These are phyloP conservation scores for Melipona beecheii DNA, from an alignment of 2,888 invertebrate genomes.

Conservation along the genomic window DNA sequence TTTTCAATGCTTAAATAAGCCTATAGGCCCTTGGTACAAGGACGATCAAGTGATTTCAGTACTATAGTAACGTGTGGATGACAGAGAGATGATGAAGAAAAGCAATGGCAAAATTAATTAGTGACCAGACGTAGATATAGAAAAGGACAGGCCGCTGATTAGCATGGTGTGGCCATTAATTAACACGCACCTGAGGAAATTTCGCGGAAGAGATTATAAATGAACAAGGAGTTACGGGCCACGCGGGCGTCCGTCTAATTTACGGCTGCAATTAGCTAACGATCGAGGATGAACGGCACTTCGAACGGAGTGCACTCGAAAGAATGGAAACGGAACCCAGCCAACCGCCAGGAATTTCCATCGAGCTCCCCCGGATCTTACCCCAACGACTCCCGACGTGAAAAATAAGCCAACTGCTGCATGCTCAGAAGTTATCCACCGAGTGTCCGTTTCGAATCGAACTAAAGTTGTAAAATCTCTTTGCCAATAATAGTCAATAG, in stretches of 20 bases:
- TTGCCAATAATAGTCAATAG: too few species aligned
- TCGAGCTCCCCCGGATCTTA: neutral
- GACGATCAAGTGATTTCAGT: too few species aligned
- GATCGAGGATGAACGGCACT: conserved; percentile 60
- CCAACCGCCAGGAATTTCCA: conserved; percentile 11
- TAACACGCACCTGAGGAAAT: conserved; percentile 67
- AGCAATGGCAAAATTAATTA: conserved; percentile 60
- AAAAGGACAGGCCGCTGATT: conserved; percentile 1
- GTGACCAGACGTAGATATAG: conserved; percentile 27
- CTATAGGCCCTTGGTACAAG: too few species aligned
- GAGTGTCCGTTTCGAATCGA: neutral
- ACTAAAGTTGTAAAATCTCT: neutral
- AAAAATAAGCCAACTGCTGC: conserved; percentile 2
- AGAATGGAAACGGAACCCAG: conserved; percentile 35
- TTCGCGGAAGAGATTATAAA: conserved; percentile 67
- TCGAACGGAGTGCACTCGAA: conserved; percentile 45
- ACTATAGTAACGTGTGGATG: neutral
- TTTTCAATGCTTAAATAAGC: too few species aligned
- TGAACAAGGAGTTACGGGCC: conserved; percentile 61
- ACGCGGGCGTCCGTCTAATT: conserved; percentile 59
- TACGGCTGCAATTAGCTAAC: conserved; percentile 65
- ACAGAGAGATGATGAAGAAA: conserved; percentile 15
- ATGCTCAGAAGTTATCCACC: neutral
- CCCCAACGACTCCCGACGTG: neutral
- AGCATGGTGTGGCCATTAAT: conserved; percentile 57